Conservation (phyloP, 2,113 vertebrate species). For the Vicugna pacos region DNA sequence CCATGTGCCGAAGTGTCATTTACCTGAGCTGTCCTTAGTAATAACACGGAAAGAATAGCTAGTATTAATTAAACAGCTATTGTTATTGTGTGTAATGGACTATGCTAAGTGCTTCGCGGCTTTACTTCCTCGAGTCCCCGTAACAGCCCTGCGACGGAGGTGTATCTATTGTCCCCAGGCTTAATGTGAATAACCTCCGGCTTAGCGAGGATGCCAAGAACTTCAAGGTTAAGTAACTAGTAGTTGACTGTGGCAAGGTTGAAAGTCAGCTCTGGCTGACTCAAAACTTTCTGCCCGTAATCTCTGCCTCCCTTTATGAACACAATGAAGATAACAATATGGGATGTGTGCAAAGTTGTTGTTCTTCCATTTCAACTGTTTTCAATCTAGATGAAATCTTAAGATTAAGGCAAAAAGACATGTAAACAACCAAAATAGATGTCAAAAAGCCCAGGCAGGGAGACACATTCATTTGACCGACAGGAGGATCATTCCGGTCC, state of each 20-base stretch:
- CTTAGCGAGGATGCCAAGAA: constrained; percentile 48
- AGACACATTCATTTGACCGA: background rate
- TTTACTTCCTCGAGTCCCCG: background rate
- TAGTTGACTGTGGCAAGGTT: constrained; percentile 33
- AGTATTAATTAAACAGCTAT: constrained; percentile 48
- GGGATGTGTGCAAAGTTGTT: background rate
- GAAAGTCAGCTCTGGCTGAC: constrained; percentile 38
- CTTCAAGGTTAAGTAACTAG: constrained; percentile 47
- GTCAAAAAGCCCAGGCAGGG: background rate
- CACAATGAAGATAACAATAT: background rate
- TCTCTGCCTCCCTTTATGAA: background rate
- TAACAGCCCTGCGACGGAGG: background rate
- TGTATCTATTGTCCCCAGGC: background rate
- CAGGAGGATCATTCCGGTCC: background rate
- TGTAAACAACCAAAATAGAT: constrained; percentile 4
- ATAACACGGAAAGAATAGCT: constrained; percentile 32
- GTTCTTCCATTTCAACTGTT: background rate
- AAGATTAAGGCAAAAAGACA: background rate
- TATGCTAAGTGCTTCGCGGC: background rate
- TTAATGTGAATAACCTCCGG: constrained; percentile 54
- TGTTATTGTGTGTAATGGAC: background rate
- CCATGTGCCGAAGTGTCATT: background rate
- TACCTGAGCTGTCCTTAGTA: background rate
- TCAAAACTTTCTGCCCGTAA: background rate
- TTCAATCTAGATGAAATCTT: constrained; percentile 27